phyloP scores from a whole-genome alignment of 2,888 invertebrate genomes.

The Parnassius mnemosyne region DNA sequence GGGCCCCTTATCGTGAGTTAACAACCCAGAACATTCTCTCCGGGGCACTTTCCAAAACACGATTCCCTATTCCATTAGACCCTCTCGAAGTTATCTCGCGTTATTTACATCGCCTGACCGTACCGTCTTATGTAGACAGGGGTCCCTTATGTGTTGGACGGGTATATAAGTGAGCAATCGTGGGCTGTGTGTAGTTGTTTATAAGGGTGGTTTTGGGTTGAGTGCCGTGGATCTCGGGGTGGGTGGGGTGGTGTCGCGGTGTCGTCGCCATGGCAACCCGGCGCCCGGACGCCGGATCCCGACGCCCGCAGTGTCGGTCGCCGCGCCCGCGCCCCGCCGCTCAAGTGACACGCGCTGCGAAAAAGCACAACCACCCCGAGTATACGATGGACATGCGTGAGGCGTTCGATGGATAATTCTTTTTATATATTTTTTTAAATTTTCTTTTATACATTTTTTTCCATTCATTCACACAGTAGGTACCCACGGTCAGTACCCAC shows the following conservation, averaged over 20 bases:
- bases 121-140: constrained; percentile 72
- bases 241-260: constrained; percentile 64
- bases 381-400: constrained; percentile 40
- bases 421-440: neutral
- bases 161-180: constrained; percentile 65
- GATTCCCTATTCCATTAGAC: constrained; percentile 79
- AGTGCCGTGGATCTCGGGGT: constrained; percentile 39
- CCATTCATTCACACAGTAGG: no score
- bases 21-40: constrained; percentile 72
- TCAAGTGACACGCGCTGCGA: constrained; percentile 79
- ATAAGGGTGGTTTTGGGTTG: constrained; percentile 56
- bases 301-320: constrained; percentile 81
- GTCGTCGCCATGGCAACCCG: constrained; percentile 82
- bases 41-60: constrained; percentile 76
- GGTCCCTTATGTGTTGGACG: constrained; percentile 63
- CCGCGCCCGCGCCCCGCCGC: constrained; percentile 69
- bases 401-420: neutral
- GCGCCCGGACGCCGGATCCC: constrained; percentile 82
- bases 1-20: constrained; percentile 53
- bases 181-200: constrained; percentile 51
- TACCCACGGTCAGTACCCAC: no score
- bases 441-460: no score
- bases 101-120: constrained; percentile 80
- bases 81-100: constrained; percentile 77
- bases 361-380: constrained; percentile 76